These are phyloP conservation scores for Zhuqinia jingwanae DNA, from an alignment of 2,888 invertebrate genomes.

Conservation along the genomic window DNA sequence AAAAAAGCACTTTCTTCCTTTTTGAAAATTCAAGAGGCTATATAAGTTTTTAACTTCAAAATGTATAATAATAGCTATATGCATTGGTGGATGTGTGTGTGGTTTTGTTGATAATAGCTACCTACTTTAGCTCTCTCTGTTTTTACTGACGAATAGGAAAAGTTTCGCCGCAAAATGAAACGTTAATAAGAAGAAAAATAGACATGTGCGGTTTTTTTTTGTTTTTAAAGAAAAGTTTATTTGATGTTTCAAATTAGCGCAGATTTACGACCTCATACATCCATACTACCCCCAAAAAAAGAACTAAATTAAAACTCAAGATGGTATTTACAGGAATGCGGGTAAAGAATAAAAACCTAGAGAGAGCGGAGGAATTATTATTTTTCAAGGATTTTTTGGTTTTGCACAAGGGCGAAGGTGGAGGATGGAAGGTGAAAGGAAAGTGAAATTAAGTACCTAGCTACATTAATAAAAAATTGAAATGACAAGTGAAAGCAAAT, in stretches of 20 bases:
- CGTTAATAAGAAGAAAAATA: slow-evolving; percentile 6
- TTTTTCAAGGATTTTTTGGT: neutral
- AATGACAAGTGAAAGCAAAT: slow-evolving; percentile 14
- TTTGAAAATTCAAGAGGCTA: neutral
- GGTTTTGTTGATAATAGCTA: too few relatives aligned
- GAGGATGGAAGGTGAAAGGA: neutral
- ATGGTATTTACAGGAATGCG: too few relatives aligned
- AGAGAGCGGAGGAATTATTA: neutral
- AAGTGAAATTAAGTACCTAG: slow-evolving; percentile 33
- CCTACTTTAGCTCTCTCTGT: too few relatives aligned
- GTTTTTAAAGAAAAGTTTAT: neutral
- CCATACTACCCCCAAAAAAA: too few relatives aligned
- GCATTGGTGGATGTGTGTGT: too few relatives aligned
- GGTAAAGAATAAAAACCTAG: neutral
- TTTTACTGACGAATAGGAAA: neutral
- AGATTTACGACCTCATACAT: slow-evolving; percentile 43
- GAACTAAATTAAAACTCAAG: neutral
- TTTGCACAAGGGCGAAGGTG: neutral
- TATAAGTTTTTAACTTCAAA: neutral
- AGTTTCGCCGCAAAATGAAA: neutral
- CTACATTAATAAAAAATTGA: neutral
- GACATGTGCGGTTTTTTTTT: neutral
- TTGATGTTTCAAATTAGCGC: slow-evolving; percentile 61
- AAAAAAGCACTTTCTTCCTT: neutral
- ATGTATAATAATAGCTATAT: neutral